These are phyloP conservation scores for Diplodus puntazzo DNA, from an alignment of 2,797 vertebrate genomes.

Conservation along the genomic window DNA sequence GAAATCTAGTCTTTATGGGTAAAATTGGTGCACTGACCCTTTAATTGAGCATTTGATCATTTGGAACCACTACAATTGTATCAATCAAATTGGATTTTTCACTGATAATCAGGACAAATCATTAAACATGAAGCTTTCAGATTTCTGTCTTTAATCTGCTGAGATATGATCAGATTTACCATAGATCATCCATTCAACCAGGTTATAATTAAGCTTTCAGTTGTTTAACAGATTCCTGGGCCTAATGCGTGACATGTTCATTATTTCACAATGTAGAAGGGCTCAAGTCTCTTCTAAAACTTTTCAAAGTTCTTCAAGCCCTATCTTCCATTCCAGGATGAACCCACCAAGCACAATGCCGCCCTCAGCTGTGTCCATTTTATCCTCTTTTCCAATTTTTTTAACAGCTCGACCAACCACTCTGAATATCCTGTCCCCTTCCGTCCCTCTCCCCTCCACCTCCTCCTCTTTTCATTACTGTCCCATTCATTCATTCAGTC, in stretches of 20 bases:
- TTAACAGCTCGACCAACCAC: constrained; percentile 36
- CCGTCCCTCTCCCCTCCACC: constrained; percentile 24
- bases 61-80: neutral
- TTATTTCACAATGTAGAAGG: neutral
- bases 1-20: neutral
- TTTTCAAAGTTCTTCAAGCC: constrained; percentile 24
- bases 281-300: constrained; percentile 6
- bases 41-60: neutral
- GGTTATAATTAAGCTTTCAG: neutral
- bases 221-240: neutral
- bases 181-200: neutral
- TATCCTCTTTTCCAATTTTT: constrained; percentile 42
- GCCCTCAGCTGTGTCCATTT: constrained; percentile 42
- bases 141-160: neutral
- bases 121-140: neutral
- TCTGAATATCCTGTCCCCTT: constrained; percentile 59
- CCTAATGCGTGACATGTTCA: neutral
- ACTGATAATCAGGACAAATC: neutral
- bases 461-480: constrained; percentile 72
- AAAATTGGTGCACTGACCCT: neutral
- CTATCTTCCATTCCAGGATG: constrained; percentile 3
- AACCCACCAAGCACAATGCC: constrained; percentile 22
- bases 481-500: constrained; percentile 68
- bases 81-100: neutral
- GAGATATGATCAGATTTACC: neutral